Base-by-base conservation (phyloP, 2,113 vertebrate genomes). In the Mustelus asterias region DNA sequence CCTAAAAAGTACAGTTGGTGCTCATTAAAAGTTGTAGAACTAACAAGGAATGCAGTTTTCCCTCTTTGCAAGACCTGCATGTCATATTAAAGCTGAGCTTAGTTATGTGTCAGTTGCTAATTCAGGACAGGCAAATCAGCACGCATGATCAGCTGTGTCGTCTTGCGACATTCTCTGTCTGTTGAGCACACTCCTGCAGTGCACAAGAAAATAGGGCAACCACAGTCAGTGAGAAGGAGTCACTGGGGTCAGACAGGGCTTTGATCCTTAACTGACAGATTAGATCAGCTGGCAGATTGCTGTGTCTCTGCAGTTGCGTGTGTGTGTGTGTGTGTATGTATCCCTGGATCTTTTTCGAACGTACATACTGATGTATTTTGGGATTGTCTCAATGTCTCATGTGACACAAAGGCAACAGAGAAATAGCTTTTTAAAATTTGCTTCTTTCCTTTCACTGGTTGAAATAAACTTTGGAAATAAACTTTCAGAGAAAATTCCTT, bases 221-320 rank as follows among this genome's bases (percentile, higher is more conserved):
- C n/a, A 20, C 8, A 65, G 60, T 65, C 89, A 37, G 14, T 41
- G 33, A 65, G 54, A 60, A 60, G 58, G 58, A 93, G 89, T 37
- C 89, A 93, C 60, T 65, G 60, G 89, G 89, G 89, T 93, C 89
- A 93, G 89, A 93, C 89, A 93, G 33, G 0, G 22, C 89, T 90
- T 90, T 93, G 89, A 93, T 93, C 60, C 60, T 93, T 8, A 18
- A 93, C 89, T 37, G 60, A 93, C 60, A 93, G 60, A 93, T 93
- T 93, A 93, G 89, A 93, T 67, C 89, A 93, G 33, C 33, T 93
- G 89, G 60, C n/a, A 65, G 89, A 67, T 93, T 41, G 89, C 89
- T 93, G 60, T 93, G 60, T 93, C 89, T 93, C 86, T 93, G 60
- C 60, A 41, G 89, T 58, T 10, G 60, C 37, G 58, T 41, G 33